Base-by-base conservation (phyloP, 2,888 invertebrate species). In the Parascotia fuliginaria region DNA sequence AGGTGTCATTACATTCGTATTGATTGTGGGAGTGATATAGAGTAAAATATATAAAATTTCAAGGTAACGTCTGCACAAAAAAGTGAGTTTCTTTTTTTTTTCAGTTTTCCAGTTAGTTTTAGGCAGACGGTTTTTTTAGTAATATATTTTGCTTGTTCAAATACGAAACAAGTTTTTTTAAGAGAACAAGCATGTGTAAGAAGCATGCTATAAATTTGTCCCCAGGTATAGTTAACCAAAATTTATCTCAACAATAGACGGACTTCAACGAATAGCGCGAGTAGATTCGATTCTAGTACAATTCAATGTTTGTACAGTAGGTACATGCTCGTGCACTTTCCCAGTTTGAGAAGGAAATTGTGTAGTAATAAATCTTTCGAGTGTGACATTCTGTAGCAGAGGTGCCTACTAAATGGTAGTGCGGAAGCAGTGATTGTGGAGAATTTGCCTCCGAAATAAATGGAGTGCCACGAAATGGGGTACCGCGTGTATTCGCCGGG, bases 251-350 rank as follows among this genome's bases (percentile, higher is more conserved):
- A 55, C 62, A 60, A 55, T 51, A 52, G 47, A 56, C 46, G 33
- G 29, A 60, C 46, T 47, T 47, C 38, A 49, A 50, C 37, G 38
- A 34, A 56, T 55, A 42, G 54, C 55, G 41, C 46, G 55, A 55
- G 58, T 48, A 60, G 48, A 66, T 63, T 57, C 55, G 62, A 74
- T 68, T 60, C 64, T 55, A 72, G 66, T 71, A 65, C 58, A 71
- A 62, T 48, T 58, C 65, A 70, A 74, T 74, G 71, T 73, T 74
- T 65, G 63, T 63, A 61, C 66, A 59, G 71, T 73, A 73, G 64
- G 63, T 63, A 61, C 66, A 59, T 56, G 44, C 61, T 53, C 55
- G 34, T 67, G 65, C 59, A 62, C 63, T 63, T 47, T 46, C 52
- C 38, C 46, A 58, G 51, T 54, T 56, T 46, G 54, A 52, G 50